Percentiles rank a stretch among this genome's conserved stretches.
Evolutionary conservation across 2,797 vertebrate species (phyloP).

Genomic region (Rhynchotus rufescens): DNA sequence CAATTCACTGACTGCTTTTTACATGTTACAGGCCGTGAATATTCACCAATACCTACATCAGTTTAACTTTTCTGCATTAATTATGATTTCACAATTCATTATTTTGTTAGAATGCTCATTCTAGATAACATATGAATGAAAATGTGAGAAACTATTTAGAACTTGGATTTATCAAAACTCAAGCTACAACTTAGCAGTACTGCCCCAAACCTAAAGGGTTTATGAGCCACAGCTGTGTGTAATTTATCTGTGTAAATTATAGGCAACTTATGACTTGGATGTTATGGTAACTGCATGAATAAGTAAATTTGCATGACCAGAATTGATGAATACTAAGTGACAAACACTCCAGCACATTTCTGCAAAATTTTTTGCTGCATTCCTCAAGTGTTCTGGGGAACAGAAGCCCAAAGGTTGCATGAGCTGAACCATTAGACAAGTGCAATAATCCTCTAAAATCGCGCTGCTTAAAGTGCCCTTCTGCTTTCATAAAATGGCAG

Average conservation of each 20-base stretch:
- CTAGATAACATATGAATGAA: neutral
- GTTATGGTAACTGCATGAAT: slow-evolving; percentile 36
- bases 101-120: neutral
- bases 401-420: neutral
- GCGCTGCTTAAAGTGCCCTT: neutral
- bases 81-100: neutral
- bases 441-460: neutral
- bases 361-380: neutral
- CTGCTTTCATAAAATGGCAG: neutral
- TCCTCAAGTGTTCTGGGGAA: neutral
- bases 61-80: neutral
- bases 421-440: neutral
- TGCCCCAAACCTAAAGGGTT: neutral
- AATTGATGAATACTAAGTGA: slow-evolving; percentile 1
- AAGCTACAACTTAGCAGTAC: neutral
- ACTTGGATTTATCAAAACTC: neutral
- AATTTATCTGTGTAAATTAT: slow-evolving; percentile 39
- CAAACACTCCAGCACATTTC: neutral
- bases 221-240: slow-evolving; percentile 1
- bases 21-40: neutral
- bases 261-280: neutral
- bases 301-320: slow-evolving; percentile 19
- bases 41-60: neutral
- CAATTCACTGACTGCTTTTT: neutral
- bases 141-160: neutral